A percentile compares a stretch with the other conserved stretches of the same genome.
Conservation (phyloP, 2,113 vertebrate genomes). For the Pluvialis apricaria region DNA sequence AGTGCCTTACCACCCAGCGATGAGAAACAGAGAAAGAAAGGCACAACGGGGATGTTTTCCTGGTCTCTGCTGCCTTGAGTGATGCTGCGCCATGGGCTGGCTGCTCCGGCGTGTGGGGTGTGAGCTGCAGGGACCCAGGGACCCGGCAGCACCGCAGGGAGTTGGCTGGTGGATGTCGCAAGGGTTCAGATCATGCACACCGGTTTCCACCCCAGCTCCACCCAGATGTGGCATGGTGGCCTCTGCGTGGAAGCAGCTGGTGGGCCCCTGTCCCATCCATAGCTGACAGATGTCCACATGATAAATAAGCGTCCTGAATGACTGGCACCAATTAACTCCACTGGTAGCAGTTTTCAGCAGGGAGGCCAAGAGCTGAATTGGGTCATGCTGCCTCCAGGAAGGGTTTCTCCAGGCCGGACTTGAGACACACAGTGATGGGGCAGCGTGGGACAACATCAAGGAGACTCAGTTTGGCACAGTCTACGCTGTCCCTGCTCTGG, state of each 20-base stretch:
- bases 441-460: background rate
- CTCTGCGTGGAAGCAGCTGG: background rate
- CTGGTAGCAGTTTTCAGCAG: background rate
- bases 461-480: background rate
- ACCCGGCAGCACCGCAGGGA: background rate
- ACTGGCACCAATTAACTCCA: background rate
- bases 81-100: rapidly evolving
- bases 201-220: background rate
- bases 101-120: background rate
- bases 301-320: background rate
- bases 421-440: background rate
- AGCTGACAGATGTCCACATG: background rate
- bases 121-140: background rate
- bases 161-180: background rate
- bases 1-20: rapidly evolving
- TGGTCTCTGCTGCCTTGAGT: rapidly evolving
- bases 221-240: background rate
- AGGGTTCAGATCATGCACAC: too few relatives aligned
- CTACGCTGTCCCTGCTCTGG: rapidly evolving
- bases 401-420: background rate
- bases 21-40: rapidly evolving
- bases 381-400: background rate
- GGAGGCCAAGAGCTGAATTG: background rate
- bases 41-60: rapidly evolving
- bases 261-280: rapidly evolving